phyloP scores from a whole-genome alignment of 2,888 invertebrate genomes.

The Orthonychiurus folsomi region DNA sequence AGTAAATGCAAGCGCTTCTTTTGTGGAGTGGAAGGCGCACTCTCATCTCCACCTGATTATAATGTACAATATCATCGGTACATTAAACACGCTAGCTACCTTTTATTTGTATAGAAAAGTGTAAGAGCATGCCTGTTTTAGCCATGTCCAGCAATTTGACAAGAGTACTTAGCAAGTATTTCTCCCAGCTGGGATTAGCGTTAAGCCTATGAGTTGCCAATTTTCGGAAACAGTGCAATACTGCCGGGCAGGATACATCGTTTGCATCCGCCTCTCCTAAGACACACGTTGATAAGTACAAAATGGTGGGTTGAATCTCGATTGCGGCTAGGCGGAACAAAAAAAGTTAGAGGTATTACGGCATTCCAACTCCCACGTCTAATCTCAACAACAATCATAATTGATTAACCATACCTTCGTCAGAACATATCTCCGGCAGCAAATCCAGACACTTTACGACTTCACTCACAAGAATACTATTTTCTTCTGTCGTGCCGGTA shows the following conservation, averaged over 20 bases:
- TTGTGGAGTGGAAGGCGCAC: conserved; percentile 16
- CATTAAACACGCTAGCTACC: background rate
- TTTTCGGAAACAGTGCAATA: conserved; percentile 65
- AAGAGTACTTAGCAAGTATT: conserved; percentile 75
- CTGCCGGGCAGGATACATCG: conserved; percentile 62
- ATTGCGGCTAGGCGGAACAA: conserved; percentile 56
- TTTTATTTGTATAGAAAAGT: background rate
- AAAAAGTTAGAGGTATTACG: background rate
- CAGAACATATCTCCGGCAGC: conserved; percentile 35
- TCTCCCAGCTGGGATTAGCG: conserved; percentile 65
- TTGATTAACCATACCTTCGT: conserved; percentile 15
- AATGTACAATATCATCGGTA: conserved; percentile 2
- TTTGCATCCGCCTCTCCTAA: conserved; percentile 74
- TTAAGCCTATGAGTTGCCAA: conserved; percentile 51
- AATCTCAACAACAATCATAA: background rate
- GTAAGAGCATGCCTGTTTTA: conserved; percentile 53
- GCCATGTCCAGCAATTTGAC: conserved; percentile 83
- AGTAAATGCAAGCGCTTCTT: conserved; percentile 73
- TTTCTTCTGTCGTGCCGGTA: conserved; percentile 31
- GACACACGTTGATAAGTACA: conserved; percentile 84
- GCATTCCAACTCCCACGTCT: background rate
- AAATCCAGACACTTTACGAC: conserved; percentile 34
- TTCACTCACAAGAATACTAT: conserved; percentile 32
- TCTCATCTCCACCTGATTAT: conserved; percentile 38
- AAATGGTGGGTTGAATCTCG: conserved; percentile 78